phyloP scores from a whole-genome alignment of 2,113 vertebrate genomes.

The Halcyon senegalensis region DNA sequence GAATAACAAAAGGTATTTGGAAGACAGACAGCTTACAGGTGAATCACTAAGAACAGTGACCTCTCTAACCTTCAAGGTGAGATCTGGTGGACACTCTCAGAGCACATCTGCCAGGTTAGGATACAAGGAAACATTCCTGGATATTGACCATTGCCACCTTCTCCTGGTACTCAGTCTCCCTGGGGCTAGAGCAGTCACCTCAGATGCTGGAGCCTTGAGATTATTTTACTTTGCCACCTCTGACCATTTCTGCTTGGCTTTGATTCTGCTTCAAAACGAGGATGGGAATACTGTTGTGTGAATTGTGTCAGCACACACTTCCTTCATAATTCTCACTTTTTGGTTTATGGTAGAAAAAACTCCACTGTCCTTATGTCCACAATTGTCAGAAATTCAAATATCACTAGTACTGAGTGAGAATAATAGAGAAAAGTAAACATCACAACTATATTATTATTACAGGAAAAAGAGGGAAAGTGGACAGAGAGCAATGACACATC shows the following conservation, averaged over 20 bases:
- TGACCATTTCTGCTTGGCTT: neutral
- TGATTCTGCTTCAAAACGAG: neutral
- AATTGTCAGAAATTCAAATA: neutral
- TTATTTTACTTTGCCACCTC: neutral
- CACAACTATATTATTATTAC: neutral
- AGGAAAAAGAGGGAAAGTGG: neutral
- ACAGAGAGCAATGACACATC: neutral
- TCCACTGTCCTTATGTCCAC: neutral
- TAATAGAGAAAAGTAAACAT: neutral
- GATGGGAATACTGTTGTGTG: neutral
- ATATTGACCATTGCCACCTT: neutral
- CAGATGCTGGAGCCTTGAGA: neutral
- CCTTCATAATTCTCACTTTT: neutral
- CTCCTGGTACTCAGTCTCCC: neutral
- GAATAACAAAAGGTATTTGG: neutral
- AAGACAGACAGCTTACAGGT: neutral
- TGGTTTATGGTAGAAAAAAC: neutral
- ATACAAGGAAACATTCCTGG: neutral
- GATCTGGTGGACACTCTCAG: neutral
- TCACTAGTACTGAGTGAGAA: neutral
- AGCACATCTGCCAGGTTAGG: neutral
- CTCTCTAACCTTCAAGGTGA: neutral
- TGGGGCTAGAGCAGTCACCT: neutral
- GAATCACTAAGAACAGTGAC: neutral
- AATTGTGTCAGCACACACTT: neutral